Evolutionary conservation across 2,888 invertebrate genomes (phyloP).

Genomic region (Apotomis turbidana): DNA sequence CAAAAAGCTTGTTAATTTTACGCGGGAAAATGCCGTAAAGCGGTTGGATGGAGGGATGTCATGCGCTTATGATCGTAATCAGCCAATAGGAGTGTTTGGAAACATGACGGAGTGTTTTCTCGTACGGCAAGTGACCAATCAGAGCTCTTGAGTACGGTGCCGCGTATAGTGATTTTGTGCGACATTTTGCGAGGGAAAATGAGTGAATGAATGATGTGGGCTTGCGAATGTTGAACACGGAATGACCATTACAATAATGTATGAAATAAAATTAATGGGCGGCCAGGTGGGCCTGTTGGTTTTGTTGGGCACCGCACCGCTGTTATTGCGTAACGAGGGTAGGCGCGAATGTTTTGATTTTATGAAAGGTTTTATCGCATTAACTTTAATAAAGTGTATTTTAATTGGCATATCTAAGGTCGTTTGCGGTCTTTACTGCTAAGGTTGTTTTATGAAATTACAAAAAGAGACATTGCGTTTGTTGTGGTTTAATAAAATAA

Average conservation of each 20-base stretch:
- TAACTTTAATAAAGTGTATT: constrained; percentile 3
- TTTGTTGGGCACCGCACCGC: constrained; percentile 3
- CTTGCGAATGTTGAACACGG: constrained; percentile 38
- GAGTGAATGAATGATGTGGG: constrained; percentile 34
- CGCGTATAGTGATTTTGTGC: constrained; percentile 24
- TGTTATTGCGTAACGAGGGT: constrained; percentile 18
- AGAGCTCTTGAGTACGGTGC: constrained; percentile 14
- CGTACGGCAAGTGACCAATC: constrained; percentile 19
- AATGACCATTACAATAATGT: constrained; percentile 41
- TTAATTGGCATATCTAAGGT: constrained; percentile 16
- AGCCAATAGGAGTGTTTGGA: constrained; percentile 31
- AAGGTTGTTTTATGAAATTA: background rate
- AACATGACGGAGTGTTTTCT: constrained; percentile 11
- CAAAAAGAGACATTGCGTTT: background rate
- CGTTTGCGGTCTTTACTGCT: background rate
- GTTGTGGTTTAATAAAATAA: background rate
- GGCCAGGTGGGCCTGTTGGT: constrained; percentile 28
- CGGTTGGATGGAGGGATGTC: constrained; percentile 10
- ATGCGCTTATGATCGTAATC: constrained; percentile 33
- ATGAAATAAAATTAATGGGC: constrained; percentile 39
- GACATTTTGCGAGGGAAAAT: constrained; percentile 24
- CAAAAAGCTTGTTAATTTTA: constrained; percentile 49
- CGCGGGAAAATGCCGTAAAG: constrained; percentile 21
- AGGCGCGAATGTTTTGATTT: constrained; percentile 8
- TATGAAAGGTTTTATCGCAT: constrained; percentile 12